Evolutionary conservation across 2,888 invertebrate genomes (phyloP).

Genomic region (Mesoligia furuncula): DNA sequence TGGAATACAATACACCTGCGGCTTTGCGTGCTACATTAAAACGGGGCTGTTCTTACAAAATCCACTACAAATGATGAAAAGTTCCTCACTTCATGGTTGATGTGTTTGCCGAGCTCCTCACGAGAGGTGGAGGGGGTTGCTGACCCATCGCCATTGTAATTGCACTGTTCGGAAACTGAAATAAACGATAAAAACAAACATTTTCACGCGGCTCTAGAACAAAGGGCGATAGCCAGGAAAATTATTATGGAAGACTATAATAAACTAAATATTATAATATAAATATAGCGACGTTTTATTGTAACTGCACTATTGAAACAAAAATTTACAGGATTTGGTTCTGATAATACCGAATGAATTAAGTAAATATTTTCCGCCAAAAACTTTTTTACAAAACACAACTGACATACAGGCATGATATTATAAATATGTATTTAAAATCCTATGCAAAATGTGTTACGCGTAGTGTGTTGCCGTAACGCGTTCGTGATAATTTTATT

Average conservation of each 20-base stretch:
- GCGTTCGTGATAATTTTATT: conserved; percentile 47
- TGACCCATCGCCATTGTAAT: conserved; percentile 89
- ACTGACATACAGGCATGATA: neutral
- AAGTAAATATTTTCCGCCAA: neutral
- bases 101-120: conserved; percentile 89
- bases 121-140: conserved; percentile 90
- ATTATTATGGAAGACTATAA: conserved; percentile 28
- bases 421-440: neutral
- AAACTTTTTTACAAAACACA: conserved; percentile 1
- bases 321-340: neutral
- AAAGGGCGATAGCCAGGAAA: conserved; percentile 39
- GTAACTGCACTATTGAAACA: neutral
- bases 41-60: conserved; percentile 65
- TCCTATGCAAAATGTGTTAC: neutral
- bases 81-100: conserved; percentile 88
- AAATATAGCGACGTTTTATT: conserved; percentile 12
- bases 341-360: neutral
- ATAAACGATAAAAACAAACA: conserved; percentile 82
- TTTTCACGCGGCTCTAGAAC: conserved; percentile 67
- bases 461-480: conserved; percentile 21
- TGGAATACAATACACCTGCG: conserved; percentile 15
- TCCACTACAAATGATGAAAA: conserved; percentile 66
- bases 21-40: neutral
- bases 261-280: conserved; percentile 62
- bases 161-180: conserved; percentile 89